A percentile compares a stretch with the other conserved stretches of the same genome.
phyloP scores from a whole-genome alignment of 2,113 vertebrate genomes.

The Centropristis striata region DNA sequence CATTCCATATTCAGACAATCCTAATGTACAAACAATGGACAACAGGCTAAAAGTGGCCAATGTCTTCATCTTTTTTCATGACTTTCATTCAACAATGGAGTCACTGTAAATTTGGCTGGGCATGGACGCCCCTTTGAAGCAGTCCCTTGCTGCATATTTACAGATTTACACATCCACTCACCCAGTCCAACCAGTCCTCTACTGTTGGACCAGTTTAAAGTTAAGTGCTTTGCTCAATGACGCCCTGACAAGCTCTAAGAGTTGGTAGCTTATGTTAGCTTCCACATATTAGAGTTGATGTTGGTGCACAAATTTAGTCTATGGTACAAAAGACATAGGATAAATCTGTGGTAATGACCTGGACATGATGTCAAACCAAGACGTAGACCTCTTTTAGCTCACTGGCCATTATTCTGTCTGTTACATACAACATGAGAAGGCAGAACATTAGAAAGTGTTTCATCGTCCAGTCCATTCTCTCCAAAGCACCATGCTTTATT shows the following conservation, averaged over 20 bases:
- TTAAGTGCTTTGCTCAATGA: neutral
- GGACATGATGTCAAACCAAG: neutral
- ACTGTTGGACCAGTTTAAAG: neutral
- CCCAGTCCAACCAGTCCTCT: neutral
- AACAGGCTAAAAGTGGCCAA: conserved; percentile 42
- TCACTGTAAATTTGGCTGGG: neutral
- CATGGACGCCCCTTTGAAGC: neutral
- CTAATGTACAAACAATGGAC: conserved; percentile 51
- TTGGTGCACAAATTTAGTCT: neutral
- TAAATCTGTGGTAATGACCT: neutral
- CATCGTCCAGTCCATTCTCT: conserved; percentile 5
- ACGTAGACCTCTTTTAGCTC: conserved; percentile 52
- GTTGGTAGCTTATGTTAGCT: neutral
- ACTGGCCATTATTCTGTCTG: conserved; percentile 30
- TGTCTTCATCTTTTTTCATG: conserved; percentile 2
- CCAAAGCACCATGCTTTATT: conserved; percentile 1
- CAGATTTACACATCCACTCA: neutral
- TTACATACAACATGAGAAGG: conserved; percentile 43
- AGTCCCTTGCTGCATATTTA: conserved; percentile 6
- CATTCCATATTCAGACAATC: conserved; percentile 71
- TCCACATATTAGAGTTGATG: neutral
- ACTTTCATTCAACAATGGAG: neutral
- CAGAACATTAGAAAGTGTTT: conserved; percentile 29
- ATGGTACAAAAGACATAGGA: neutral
- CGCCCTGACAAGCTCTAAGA: neutral